A percentile compares a stretch with the other conserved stretches of the same genome.
phyloP scores from a whole-genome alignment of 2,888 invertebrate species.

The Azorinus chamasolen region DNA sequence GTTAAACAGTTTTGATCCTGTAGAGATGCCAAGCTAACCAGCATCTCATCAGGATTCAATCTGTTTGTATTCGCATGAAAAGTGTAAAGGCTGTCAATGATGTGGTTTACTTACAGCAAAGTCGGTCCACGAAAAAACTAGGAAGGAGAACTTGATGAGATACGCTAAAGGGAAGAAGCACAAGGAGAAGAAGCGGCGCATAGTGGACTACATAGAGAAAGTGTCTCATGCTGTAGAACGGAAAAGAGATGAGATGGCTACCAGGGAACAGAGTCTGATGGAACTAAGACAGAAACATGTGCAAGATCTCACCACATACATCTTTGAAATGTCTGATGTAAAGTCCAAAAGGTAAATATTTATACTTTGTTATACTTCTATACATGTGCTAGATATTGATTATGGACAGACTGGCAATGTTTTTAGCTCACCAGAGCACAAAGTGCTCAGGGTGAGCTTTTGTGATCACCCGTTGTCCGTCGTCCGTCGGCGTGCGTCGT shows the following conservation, averaged over 20 bases:
- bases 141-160: conserved; percentile 32
- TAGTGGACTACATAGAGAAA: conserved; percentile 51
- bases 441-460: no score
- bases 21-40: no score
- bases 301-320: conserved; percentile 57
- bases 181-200: conserved; percentile 50
- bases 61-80: no score
- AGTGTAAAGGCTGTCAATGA: no score
- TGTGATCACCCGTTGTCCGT: no score
- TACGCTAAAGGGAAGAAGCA: conserved; percentile 59
- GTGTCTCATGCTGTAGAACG: conserved; percentile 39
- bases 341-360: conserved; percentile 41
- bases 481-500: no score
- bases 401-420: no score
- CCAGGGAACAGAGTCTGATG: conserved; percentile 41
- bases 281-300: conserved; percentile 49
- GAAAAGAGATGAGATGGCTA: conserved; percentile 41
- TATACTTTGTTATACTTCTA: no score
- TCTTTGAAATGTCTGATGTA: conserved; percentile 59
- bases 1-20: no score
- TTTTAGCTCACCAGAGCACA: no score
- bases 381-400: no score
- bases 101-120: conserved; percentile 22
- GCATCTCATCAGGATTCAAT: no score
- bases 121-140: conserved; percentile 25